Base-by-base conservation (phyloP, 2,888 invertebrate genomes). In the Sarcophaga subvicina region DNA sequence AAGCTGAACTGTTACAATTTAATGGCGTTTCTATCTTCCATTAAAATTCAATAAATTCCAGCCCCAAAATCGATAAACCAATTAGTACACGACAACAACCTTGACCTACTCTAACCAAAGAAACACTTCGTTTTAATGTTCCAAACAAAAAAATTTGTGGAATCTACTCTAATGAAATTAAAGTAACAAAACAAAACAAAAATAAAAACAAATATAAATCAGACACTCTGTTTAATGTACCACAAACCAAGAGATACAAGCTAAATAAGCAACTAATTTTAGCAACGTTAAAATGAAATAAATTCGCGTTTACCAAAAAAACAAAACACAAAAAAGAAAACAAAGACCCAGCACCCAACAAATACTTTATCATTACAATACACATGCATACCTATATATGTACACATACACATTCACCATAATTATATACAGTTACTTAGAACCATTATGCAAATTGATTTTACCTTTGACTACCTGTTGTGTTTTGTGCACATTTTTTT, bases 371-470 rank as follows among this genome's bases (percentile, higher is more conserved):
- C 20, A 54, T 45, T 54, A 5, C 20, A n/a, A 54, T 45, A 17
- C 54, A 54, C 11, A 60, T 59, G 25, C 47, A 14, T 47, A 11
- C 12, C 14, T 76, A 27, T 22, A 63, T 60, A 75, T 62, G 20
- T 22, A 79, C 10, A 5, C n/a, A 64, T 10, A 45, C 2, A 59
- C n/a, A 69, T 14, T n/a, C 14, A 62, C 78, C 4, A 64, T 20
- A 66, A n/a, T 12, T n/a, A 45, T 17, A 63, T n/a, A n/a, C n/a
- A 69, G 47, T 45, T 64, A 54, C 12, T 62, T 37, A 2, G n/a
- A 4, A 64, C 54, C 76, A 73, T 83, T 75, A 70, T 64, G 83
- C 60, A 73, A 83, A 83, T 79, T 83, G 49, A 73, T 83, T 63
- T 63, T 54, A 25, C 37, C 49, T 67, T 20, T 20, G 8, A 62